Base-by-base conservation (phyloP, 2,888 invertebrate genomes). In the Cistogaster globosa region DNA sequence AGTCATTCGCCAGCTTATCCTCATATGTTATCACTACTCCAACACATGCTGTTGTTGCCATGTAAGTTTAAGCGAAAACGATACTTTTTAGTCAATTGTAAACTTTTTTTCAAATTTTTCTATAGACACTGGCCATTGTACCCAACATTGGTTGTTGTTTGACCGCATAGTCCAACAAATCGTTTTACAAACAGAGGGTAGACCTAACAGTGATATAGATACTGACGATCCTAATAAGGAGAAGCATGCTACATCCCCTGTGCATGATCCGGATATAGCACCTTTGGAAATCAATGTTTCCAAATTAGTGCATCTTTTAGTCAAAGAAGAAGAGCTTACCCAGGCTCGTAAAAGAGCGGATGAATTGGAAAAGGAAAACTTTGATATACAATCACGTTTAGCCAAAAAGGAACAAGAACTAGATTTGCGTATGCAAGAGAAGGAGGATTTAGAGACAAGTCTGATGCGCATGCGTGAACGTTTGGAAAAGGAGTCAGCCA, bases 81-180 rank as follows among this genome's bases (percentile, higher is more conserved):
- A 0, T 1, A 1, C 18, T 11, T 51, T 22, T 1, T 51, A 5
- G 32, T 6, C 8, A 7, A 8, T 32, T 32, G 6, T 7, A 5
- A 7, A 32, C 32, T 32, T 32, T 32, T 7, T 32, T 2, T 6
- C 8, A 5, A 5, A 2, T 18, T n/a, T 22, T 14, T 18, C 82
- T 91, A 18, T 92, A 96, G 97, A 97, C 92, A 97, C 97, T 88
- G 97, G 96, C 87, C 95, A 97, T 14, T 96, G 97, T 92, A 96
- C 97, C 0, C 98, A 98, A 90, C 97, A 98, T 91, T 99, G 99
- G 98, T 93, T 98, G 48, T 94, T 99, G 76, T 95, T 99, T 90
- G 99, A 99, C 93, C 95, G 98, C 86, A 96, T 99, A 83, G 96
- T 97, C 22, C 99, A 99, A 92, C 99, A 99, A 92, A 95, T 99